phyloP scores from a whole-genome alignment of 1,140 invertebrate genomes.

The Pogonus chalceus region DNA sequence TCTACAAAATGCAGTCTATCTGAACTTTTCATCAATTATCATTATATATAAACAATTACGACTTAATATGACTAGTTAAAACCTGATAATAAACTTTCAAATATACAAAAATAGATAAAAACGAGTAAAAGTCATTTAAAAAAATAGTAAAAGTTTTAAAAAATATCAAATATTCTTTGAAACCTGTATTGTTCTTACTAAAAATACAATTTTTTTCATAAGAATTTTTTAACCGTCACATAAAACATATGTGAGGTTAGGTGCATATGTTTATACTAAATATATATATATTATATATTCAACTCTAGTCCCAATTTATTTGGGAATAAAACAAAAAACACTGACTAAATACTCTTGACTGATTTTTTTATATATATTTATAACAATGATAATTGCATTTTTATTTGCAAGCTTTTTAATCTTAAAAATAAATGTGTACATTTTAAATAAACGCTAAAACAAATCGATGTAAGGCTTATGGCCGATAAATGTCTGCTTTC shows the following conservation, averaged over 20 bases:
- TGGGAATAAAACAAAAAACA: neutral
- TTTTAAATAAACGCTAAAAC: conserved; percentile 1
- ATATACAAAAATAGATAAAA: neutral
- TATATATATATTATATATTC: neutral
- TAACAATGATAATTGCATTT: conserved; percentile 2
- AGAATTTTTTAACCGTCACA: neutral
- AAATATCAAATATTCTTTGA: too few relatives aligned
- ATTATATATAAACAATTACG: neutral
- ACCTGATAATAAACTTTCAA: neutral
- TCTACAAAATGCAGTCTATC: neutral
- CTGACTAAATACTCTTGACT: neutral
- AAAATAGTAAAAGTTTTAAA: neutral
- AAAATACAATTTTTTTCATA: neutral
- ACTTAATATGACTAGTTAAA: neutral
- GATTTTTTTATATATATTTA: neutral
- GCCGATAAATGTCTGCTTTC: neutral
- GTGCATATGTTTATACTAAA: neutral
- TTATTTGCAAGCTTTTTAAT: neutral
- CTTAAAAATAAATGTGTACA: neutral
- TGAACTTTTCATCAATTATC: neutral
- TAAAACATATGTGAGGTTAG: neutral
- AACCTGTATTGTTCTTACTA: neutral
- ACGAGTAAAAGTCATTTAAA: neutral
- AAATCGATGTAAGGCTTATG: conserved; percentile 6
- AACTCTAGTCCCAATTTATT: neutral